A percentile compares a stretch with the other conserved stretches of the same genome.
phyloP scores from a whole-genome alignment of 64 coral and sea anemone species.

The Pachyseris speciosa region DNA sequence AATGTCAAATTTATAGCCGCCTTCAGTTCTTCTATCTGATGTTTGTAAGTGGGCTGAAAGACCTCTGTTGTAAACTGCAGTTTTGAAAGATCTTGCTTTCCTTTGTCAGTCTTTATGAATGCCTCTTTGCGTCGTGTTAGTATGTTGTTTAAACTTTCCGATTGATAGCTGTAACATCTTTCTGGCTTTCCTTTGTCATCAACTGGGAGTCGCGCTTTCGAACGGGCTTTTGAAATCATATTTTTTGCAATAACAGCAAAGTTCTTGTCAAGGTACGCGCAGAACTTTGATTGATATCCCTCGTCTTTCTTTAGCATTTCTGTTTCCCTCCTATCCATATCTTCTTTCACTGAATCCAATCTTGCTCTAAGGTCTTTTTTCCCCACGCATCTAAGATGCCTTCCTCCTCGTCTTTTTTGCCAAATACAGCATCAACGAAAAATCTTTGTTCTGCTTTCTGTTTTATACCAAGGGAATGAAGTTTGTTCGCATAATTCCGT shows the following conservation, averaged over 20 bases:
- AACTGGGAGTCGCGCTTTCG: conserved; percentile 18
- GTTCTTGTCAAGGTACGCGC: conserved; percentile 43
- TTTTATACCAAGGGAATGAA: conserved; percentile 11
- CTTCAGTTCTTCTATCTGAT: conserved; percentile 36
- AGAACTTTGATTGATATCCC: conserved; percentile 37
- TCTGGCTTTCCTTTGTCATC: conserved; percentile 28
- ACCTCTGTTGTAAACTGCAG: conserved; percentile 17
- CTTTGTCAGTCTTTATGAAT: conserved; percentile 23
- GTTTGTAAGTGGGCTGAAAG: conserved; percentile 4
- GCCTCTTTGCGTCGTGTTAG: conserved; percentile 37
- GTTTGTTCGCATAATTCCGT: conserved; percentile 17
- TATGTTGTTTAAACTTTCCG: conserved; percentile 53
- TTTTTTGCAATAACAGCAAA: conserved; percentile 23
- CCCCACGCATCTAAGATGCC: conserved; percentile 38
- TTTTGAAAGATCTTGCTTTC: conserved; percentile 41
- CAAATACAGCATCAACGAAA: conserved; percentile 47
- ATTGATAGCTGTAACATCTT: conserved; percentile 39
- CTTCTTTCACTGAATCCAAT: conserved; percentile 14
- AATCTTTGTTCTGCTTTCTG: neutral
- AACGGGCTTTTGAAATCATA: conserved; percentile 16
- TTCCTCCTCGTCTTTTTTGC: conserved; percentile 43
- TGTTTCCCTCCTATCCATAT: conserved; percentile 30
- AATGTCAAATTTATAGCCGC: conserved; percentile 5
- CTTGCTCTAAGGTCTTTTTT: conserved; percentile 51
- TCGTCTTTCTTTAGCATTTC: conserved; percentile 33